Evolutionary conservation across 2,113 vertebrate genomes (phyloP).

Genomic region (Capricornis sumatraensis): DNA sequence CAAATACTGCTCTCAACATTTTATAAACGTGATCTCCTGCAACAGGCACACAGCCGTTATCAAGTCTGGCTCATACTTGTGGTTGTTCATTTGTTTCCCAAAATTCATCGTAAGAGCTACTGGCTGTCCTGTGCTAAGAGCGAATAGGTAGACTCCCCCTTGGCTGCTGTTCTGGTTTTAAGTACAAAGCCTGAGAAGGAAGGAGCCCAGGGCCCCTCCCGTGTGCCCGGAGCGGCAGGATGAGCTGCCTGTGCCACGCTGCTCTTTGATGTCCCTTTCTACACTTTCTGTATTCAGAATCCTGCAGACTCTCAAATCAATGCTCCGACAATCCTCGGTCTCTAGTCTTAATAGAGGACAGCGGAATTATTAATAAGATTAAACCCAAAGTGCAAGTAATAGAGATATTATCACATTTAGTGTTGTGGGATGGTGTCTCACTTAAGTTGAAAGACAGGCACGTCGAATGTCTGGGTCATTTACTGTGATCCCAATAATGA

Average conservation of each 20-base stretch:
- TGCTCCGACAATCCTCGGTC: too few species aligned
- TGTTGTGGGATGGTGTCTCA: not conserved
- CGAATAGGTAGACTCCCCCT: not conserved
- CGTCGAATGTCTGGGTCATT: not conserved
- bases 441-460: not conserved
- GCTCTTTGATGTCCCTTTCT: not conserved
- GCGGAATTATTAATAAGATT: not conserved
- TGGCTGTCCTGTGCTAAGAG: not conserved
- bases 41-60: not conserved
- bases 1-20: not conserved
- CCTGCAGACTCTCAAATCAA: not conserved
- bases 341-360: not conserved
- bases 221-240: accelerated
- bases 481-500: not conserved
- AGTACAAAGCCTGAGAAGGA: not conserved
- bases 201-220: not conserved
- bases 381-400: not conserved
- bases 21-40: not conserved
- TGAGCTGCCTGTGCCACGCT: accelerated
- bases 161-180: not conserved
- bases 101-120: not conserved
- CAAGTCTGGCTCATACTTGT: not conserved
- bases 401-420: not conserved
- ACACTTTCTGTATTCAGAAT: not conserved
- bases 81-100: not conserved